A percentile compares a stretch with the other conserved stretches of the same genome.
These are phyloP conservation scores for Cataglyphis albicans DNA, from an alignment of 2,888 invertebrate genomes.

Conservation along the genomic window DNA sequence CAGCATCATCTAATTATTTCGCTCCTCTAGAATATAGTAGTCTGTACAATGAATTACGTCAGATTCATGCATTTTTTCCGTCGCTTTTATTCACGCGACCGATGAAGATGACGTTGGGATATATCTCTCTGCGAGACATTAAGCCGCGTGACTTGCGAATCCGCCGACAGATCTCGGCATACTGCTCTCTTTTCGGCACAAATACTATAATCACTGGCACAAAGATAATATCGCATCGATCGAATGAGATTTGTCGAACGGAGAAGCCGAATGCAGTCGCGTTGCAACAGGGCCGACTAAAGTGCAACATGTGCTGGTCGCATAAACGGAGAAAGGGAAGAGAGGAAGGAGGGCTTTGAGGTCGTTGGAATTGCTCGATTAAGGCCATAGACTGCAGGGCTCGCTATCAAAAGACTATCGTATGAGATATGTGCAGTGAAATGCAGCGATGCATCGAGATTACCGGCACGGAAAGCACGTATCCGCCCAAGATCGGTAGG, in stretches of 20 bases:
- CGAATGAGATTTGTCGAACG: not conserved
- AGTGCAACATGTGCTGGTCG: conserved; percentile 59
- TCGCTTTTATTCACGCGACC: conserved; percentile 41
- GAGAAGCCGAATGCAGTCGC: not conserved
- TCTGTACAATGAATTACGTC: conserved; percentile 35
- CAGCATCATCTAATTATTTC: conserved; percentile 43
- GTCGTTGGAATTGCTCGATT: conserved; percentile 77
- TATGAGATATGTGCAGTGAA: conserved; percentile 50
- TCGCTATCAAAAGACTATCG: conserved; percentile 56
- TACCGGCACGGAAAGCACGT: conserved; percentile 8
- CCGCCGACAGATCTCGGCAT: conserved; percentile 42
- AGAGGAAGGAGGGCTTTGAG: conserved; percentile 71
- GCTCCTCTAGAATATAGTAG: conserved; percentile 32
- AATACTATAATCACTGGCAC: not conserved
- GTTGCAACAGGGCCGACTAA: conserved; percentile 45
- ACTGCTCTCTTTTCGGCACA: conserved; percentile 42
- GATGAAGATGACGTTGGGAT: conserved; percentile 34
- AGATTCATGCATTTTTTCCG: conserved; percentile 21
- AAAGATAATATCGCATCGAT: conserved; percentile 36
- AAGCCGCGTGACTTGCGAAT: conserved; percentile 49
- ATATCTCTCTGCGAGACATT: conserved; percentile 36
- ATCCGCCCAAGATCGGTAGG: conserved; percentile 23
- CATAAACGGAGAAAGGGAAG: conserved; percentile 50
- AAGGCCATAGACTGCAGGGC: conserved; percentile 73
- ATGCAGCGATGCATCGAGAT: conserved; percentile 37